Base-by-base conservation (phyloP, 2,888 invertebrate species). In the Patella ulyssiponensis region DNA sequence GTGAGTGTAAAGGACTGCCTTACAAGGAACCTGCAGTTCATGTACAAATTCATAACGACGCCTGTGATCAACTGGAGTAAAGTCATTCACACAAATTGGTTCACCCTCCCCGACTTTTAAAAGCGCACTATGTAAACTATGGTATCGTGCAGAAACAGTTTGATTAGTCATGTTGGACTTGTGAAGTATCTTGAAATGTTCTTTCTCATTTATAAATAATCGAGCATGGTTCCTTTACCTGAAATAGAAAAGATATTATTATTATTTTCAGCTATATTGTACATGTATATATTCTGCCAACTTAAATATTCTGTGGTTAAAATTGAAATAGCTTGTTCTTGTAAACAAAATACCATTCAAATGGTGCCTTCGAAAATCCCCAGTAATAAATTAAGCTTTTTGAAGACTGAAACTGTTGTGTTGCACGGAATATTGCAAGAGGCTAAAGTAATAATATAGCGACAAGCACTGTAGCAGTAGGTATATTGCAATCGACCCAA, bases 21-120 rank as follows among this genome's bases (percentile, higher is more conserved):
- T 81, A 73, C 71, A 77, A 4, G 77, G 74, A 27, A 81, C 64
- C 71, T 53, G 54, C 27, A 79, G 17, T 52, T 77, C 75, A 56
- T 77, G 69, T 14, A 79, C 69, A 71, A 73, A 80, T 64, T 78
- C 74, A 64, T 74, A 52, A 58, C 79, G 17, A 11, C 77, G 72
- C 23, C 77, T 64, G 15, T 58, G 53, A 69, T 73, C 71, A 58
- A 44, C 64, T 69, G 81, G 81, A n/a, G 78, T 76, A 71, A 74
- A 76, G 53, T 79, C 79, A 69, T 79, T 75, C 69, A 79, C 33
- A 76, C 72, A 75, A 17, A 80, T 52, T 12, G 77, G 79, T 44
- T 72, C 44, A 72, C 51, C 71, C n/a, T 74, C 23, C 64, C 1
- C 1, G 7, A 20, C 4, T 20, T 64, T 20, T 64, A 64, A 64